These are phyloP conservation scores for Gymnocheta viridis DNA, from an alignment of 2,888 invertebrate species.

Conservation along the genomic window DNA sequence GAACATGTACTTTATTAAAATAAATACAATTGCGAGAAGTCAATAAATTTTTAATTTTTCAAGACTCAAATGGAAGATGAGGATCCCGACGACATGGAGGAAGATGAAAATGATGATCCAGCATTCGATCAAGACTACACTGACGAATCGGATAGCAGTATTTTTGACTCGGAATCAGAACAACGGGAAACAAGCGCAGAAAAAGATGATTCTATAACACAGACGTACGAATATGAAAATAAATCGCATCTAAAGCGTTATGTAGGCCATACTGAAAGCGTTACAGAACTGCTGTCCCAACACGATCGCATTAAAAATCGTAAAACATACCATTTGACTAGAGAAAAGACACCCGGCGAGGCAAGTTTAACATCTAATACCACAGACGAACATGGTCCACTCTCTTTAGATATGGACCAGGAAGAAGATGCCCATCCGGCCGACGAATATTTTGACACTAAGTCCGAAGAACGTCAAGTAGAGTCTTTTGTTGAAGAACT, in stretches of 20 bases:
- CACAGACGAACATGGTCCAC: slow-evolving; percentile 73
- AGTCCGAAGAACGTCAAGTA: slow-evolving; percentile 75
- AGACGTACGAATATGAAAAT: slow-evolving; percentile 67
- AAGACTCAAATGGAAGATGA: slow-evolving; percentile 57
- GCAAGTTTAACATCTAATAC: slow-evolving; percentile 72
- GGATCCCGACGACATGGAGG: slow-evolving; percentile 59
- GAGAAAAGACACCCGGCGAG: slow-evolving; percentile 78
- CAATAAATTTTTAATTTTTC: background rate
- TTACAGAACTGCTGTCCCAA: slow-evolving; percentile 79
- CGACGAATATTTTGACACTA: slow-evolving; percentile 85
- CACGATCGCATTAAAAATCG: slow-evolving; percentile 81
- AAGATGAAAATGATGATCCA: slow-evolving; percentile 71
- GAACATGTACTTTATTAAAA: no score
- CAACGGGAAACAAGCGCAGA: slow-evolving; percentile 80
- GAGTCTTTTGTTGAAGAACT: slow-evolving; percentile 85
- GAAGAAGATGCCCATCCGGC: slow-evolving; percentile 84
- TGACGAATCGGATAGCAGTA: slow-evolving; percentile 81
- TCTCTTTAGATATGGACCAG: slow-evolving; percentile 69
- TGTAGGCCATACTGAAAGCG: slow-evolving; percentile 81
- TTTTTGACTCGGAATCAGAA: slow-evolving; percentile 81
- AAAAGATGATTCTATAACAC: slow-evolving; percentile 78
- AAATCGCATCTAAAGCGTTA: slow-evolving; percentile 79
- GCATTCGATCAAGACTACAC: slow-evolving; percentile 78
- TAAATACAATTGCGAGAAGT: no score
- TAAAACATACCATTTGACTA: slow-evolving; percentile 80